Evolutionary conservation across 2,113 vertebrate species (phyloP).

Genomic region (Carassius gibelio): DNA sequence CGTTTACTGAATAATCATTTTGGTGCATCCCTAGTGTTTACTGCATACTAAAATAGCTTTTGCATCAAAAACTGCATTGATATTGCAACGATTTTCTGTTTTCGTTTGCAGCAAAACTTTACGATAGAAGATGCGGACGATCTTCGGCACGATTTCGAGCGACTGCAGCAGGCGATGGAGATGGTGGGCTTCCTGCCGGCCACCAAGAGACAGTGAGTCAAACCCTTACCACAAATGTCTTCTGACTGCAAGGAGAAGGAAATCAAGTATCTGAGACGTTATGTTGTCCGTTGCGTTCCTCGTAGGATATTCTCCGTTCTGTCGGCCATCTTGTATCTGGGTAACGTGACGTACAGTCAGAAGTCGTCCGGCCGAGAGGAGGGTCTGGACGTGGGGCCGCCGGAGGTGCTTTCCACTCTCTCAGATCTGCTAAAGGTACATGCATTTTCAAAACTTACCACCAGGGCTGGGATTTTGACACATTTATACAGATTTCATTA

Average conservation of each 20-base stretch:
- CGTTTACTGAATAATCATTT: too few relatives aligned
- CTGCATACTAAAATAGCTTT: not conserved
- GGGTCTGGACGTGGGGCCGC: constrained; percentile 91
- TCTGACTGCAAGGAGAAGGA: not conserved
- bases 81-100: not conserved
- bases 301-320: constrained; percentile 93
- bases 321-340: constrained; percentile 95
- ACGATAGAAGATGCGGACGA: constrained; percentile 97
- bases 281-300: not conserved
- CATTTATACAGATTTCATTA: too few relatives aligned
- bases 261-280: not conserved
- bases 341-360: constrained; percentile 90
- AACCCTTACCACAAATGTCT: not conserved
- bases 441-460: not conserved
- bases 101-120: constrained; percentile 86
- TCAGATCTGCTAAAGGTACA: constrained; percentile 91
- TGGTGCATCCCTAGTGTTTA: too few relatives aligned
- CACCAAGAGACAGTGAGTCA: constrained; percentile 91
- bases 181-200: constrained; percentile 98
- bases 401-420: constrained; percentile 88
- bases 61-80: not conserved
- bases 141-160: constrained; percentile 91
- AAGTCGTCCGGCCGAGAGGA: constrained; percentile 92
- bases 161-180: constrained; percentile 98
- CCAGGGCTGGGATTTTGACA: not conserved